Percentiles rank a stretch among this genome's conserved stretches.
phyloP scores from a whole-genome alignment of 2,113 vertebrate genomes.

The Cyprinodon brontotheroides region DNA sequence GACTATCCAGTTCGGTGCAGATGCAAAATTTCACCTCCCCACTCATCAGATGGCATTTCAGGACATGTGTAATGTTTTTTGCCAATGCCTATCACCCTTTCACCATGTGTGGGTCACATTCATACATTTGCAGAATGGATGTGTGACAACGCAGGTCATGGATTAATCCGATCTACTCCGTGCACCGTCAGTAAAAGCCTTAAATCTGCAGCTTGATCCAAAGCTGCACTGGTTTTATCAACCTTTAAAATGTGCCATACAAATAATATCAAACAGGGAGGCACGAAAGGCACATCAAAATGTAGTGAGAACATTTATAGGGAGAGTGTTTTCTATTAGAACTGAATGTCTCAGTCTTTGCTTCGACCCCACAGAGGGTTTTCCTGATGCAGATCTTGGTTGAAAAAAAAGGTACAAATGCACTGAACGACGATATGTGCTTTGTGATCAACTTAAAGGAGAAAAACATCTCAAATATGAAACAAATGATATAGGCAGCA shows the following conservation, averaged over 20 bases:
- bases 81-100: conserved; percentile 44
- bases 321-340: not conserved
- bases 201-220: not conserved
- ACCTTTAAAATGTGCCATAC: not conserved
- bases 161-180: not conserved
- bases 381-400: not conserved
- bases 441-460: conserved; percentile 29
- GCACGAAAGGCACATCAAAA: not conserved
- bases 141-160: conserved; percentile 27
- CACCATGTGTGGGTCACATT: conserved; percentile 24
- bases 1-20: conserved; percentile 63
- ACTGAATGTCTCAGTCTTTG: not conserved
- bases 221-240: not conserved
- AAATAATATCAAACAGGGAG: not conserved
- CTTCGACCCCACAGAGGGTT: not conserved
- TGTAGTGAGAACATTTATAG: not conserved
- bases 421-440: conserved; percentile 1
- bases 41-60: conserved; percentile 62
- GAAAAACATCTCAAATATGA: conserved; percentile 25
- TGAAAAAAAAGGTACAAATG: not conserved
- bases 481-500: conserved; percentile 38
- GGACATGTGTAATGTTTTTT: conserved; percentile 37
- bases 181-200: not conserved
- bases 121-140: conserved; percentile 25
- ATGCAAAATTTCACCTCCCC: conserved; percentile 65